A percentile compares a stretch with the other conserved stretches of the same genome.
phyloP scores from a whole-genome alignment of 2,888 invertebrate species.

The Odiellus spinosus region DNA sequence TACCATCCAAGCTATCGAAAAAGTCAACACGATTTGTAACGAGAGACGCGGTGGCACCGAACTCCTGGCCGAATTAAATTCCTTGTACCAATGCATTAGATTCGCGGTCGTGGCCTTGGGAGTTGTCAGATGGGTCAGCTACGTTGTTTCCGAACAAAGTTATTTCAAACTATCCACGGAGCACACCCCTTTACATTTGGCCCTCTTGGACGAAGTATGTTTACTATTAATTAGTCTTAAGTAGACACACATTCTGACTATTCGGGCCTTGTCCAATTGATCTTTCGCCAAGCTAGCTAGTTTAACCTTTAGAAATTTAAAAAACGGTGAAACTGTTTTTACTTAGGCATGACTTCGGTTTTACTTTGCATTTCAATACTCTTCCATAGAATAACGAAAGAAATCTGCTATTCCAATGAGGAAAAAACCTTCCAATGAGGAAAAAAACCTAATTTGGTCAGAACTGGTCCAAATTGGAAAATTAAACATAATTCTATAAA shows the following conservation, averaged over 20 bases:
- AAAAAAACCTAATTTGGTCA: too few species aligned
- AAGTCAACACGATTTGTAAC: slow-evolving; percentile 77
- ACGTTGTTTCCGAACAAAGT: slow-evolving; percentile 81
- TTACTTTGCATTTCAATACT: too few species aligned
- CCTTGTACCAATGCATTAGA: slow-evolving; percentile 76
- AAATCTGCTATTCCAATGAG: too few species aligned
- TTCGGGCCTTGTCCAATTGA: too few species aligned
- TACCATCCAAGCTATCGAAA: slow-evolving; percentile 80
- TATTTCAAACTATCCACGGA: slow-evolving; percentile 94
- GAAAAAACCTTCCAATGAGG: too few species aligned
- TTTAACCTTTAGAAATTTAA: too few species aligned
- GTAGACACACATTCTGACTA: background rate
- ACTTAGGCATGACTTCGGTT: too few species aligned
- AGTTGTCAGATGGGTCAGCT: slow-evolving; percentile 84
- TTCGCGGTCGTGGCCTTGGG: slow-evolving; percentile 91
- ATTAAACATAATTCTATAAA: too few species aligned
- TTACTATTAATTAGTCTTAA: background rate
- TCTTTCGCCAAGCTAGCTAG: background rate
- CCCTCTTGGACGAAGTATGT: slow-evolving; percentile 66
- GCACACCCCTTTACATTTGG: slow-evolving; percentile 87
- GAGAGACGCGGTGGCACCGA: slow-evolving; percentile 84
- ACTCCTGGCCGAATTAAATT: slow-evolving; percentile 74
- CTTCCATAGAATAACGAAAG: too few species aligned
- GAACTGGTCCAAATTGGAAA: too few species aligned
- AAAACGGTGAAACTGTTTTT: too few species aligned